Evolutionary conservation across 1,140 invertebrate genomes (phyloP), one percentile per base, ranked within the genome.

Genomic region (Mamestra configurata): DNA sequence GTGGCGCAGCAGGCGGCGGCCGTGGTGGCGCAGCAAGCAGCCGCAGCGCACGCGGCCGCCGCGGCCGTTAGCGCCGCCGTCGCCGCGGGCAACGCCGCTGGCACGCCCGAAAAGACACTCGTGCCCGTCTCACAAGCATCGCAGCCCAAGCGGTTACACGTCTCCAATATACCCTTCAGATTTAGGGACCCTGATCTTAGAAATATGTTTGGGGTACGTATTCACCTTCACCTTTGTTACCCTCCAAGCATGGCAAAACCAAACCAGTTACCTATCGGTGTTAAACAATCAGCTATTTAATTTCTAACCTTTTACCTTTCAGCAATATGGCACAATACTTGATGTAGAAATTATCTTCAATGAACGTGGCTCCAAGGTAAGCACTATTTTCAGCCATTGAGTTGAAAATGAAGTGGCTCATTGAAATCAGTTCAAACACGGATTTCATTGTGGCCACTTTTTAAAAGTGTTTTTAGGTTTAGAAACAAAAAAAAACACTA

Each of bases 261-360:
- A 43, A 20, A 27, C 77, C 13, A 11, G 15, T 46, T 59, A n/a
- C n/a, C n/a, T n/a, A 35, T 27, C 72, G 37, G 22, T 46, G 24
- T n/a, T 37, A 31, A 57, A 40, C 46, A 73, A 43, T 37, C 49
- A 51, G 27, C 24, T 59, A 31, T 75, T 68, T 79, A 77, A 77
- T 55, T 31, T 40, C 46, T 43, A 78, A 78, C 27, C 84, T 95
- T 95, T 96, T 95, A 92, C 91, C 89, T 98, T 98, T 92, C 97
- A 99, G 98, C 98, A 99, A 98, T 99, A 98, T 96, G 99, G 99
- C 88, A 97, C 97, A 91, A 99, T 99, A 92, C 96, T 99, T 93
- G 99, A 99, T 96, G 99, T 99, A 94, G 99, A 99, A 97, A 99
- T 99, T 90, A 99, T 99, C 94, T 99, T 99, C 96, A 99, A 99